Percentiles rank a stretch among this genome's conserved stretches.
Conservation (phyloP, 2,797 vertebrate species). For the Cryptoblepharus egeriae region DNA sequence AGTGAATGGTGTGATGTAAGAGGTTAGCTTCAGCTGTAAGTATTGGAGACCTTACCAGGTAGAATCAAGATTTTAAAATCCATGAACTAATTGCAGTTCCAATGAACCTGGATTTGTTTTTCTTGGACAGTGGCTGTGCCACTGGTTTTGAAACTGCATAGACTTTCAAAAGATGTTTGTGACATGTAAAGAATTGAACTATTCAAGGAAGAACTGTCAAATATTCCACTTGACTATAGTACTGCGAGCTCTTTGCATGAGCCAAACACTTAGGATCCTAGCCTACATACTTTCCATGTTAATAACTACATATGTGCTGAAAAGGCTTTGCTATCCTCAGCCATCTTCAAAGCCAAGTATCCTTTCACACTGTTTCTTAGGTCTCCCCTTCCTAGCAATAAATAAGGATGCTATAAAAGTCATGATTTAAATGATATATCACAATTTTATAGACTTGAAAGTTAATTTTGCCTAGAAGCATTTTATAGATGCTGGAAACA, state of each 20-base stretch:
- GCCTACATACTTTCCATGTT: conserved; percentile 61
- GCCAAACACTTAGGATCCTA: conserved; percentile 1
- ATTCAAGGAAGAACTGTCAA: background rate
- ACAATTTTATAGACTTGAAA: conserved; percentile 77
- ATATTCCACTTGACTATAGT: background rate
- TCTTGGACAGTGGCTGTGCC: background rate
- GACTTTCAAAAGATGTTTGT: background rate
- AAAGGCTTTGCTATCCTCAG: conserved; percentile 66
- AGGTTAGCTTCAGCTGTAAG: background rate
- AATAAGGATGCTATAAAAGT: conserved; percentile 75
- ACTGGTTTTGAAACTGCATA: no score
- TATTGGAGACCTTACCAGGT: background rate
- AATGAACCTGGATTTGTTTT: background rate
- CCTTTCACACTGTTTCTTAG: conserved; percentile 77
- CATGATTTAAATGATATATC: conserved; percentile 76
- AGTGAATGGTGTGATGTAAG: no score
- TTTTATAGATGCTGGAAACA: conserved; percentile 78
- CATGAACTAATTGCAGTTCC: background rate
- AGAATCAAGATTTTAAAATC: background rate
- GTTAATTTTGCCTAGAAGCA: conserved; percentile 79
- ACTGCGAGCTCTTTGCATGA: background rate
- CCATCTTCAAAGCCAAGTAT: conserved; percentile 75
- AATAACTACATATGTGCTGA: conserved; percentile 59
- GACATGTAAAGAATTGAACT: background rate
- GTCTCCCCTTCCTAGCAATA: conserved; percentile 71